phyloP scores from a whole-genome alignment of 2,113 vertebrate species.

The Tinamus guttatus region DNA sequence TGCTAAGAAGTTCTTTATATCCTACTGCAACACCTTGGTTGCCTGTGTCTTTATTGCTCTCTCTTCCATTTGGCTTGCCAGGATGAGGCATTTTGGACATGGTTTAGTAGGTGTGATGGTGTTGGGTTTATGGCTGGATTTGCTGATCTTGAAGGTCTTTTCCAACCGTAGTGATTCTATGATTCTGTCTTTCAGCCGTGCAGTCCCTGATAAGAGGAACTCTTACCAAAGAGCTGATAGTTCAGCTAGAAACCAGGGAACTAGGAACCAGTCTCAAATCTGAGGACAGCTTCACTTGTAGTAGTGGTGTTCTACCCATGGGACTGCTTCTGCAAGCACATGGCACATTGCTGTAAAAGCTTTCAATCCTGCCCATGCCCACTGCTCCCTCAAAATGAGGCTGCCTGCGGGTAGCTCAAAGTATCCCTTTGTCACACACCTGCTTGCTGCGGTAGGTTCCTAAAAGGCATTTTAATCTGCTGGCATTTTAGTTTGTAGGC shows the following conservation, averaged over 20 bases:
- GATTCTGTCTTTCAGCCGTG: not conserved
- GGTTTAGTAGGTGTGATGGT: no score
- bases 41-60: not conserved
- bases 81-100: not conserved
- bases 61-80: not conserved
- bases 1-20: not conserved
- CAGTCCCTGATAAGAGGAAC: not conserved
- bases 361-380: not conserved
- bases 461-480: slow-evolving; percentile 61
- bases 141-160: no score
- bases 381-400: not conserved
- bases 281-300: not conserved
- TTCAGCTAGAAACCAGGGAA: no score
- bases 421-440: not conserved
- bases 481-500: slow-evolving; percentile 41
- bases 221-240: not conserved
- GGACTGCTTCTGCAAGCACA: not conserved
- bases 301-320: not conserved
- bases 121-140: no score
- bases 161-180: no score
- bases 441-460: slow-evolving; percentile 12
- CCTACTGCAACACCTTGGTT: not conserved
- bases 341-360: not conserved
- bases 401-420: not conserved
- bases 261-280: not conserved